These are phyloP conservation scores for Enteromius unitaeniatus DNA, from an alignment of 2,797 vertebrate genomes.

Conservation along the genomic window DNA sequence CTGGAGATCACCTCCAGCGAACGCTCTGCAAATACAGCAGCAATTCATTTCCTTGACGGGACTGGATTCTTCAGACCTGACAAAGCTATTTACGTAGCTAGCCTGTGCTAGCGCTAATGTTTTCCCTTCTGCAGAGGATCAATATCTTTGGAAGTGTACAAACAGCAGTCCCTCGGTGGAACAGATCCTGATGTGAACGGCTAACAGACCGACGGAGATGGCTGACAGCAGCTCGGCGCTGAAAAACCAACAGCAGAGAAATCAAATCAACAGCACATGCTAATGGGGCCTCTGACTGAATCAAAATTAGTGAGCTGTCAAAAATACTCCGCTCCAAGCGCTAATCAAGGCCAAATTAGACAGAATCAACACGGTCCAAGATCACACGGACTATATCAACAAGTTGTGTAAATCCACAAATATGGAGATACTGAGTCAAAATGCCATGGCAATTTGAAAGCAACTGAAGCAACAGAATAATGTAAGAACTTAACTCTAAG, in stretches of 20 bases:
- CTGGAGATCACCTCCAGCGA: slow-evolving; percentile 71
- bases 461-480: slow-evolving; percentile 47
- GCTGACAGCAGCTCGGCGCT: slow-evolving; percentile 75
- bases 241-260: slow-evolving; percentile 49
- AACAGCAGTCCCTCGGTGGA: slow-evolving; percentile 73
- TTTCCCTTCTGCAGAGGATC: slow-evolving; percentile 82
- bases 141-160: slow-evolving; percentile 83
- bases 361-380: slow-evolving; percentile 65
- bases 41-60: slow-evolving; percentile 78
- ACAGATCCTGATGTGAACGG: slow-evolving; percentile 70
- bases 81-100: slow-evolving; percentile 78
- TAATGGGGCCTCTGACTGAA: slow-evolving; percentile 61
- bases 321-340: slow-evolving; percentile 67
- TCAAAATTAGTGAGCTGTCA: slow-evolving; percentile 64
- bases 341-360: slow-evolving; percentile 69
- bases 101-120: slow-evolving; percentile 76
- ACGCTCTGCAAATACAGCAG: slow-evolving; percentile 76
- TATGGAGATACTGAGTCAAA: slow-evolving; percentile 43
- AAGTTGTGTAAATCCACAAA: slow-evolving; percentile 38
- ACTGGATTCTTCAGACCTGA: slow-evolving; percentile 74
- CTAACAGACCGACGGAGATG: slow-evolving; percentile 66
- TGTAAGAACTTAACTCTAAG: slow-evolving; percentile 1
- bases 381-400: slow-evolving; percentile 58
- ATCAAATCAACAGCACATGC: slow-evolving; percentile 53
- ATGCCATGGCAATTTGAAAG: slow-evolving; percentile 30